phyloP scores from a whole-genome alignment of 2,113 vertebrate species.

The Saccopteryx leptura region DNA sequence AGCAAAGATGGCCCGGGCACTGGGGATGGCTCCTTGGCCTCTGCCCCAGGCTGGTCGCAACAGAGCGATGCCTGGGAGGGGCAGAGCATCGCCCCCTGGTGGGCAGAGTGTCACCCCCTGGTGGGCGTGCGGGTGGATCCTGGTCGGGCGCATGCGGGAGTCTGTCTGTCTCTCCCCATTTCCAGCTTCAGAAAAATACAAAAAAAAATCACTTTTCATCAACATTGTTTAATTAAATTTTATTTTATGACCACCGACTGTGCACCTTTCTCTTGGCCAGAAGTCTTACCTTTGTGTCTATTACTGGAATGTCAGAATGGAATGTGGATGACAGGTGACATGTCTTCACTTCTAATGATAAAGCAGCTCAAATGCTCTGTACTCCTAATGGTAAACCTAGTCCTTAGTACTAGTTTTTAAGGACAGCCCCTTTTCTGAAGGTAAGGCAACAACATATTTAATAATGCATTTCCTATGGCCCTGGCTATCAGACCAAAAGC shows the following conservation, averaged over 20 bases:
- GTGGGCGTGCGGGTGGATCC: no score
- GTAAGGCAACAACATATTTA: constrained; percentile 33
- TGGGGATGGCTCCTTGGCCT: no score
- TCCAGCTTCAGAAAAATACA: no score
- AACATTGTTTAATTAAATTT: neutral
- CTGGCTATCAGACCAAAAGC: constrained; percentile 52
- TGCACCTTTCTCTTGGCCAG: neutral
- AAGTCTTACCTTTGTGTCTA: neutral
- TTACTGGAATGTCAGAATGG: neutral
- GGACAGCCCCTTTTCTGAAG: neutral
- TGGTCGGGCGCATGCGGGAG: no score
- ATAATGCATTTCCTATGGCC: constrained; percentile 66
- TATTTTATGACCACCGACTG: neutral
- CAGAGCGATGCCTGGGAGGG: no score
- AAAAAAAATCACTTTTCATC: neutral
- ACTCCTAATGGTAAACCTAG: neutral
- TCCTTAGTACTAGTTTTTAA: constrained; percentile 14
- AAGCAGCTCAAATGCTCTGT: neutral
- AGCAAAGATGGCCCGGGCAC: no score
- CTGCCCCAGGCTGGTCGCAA: no score
- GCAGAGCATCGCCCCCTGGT: no score
- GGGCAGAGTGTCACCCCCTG: no score
- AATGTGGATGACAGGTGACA: neutral
- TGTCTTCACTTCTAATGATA: neutral
- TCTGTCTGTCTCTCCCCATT: no score